phyloP scores from a whole-genome alignment of 2,888 invertebrate species.

The Polylopha cassiicola region DNA sequence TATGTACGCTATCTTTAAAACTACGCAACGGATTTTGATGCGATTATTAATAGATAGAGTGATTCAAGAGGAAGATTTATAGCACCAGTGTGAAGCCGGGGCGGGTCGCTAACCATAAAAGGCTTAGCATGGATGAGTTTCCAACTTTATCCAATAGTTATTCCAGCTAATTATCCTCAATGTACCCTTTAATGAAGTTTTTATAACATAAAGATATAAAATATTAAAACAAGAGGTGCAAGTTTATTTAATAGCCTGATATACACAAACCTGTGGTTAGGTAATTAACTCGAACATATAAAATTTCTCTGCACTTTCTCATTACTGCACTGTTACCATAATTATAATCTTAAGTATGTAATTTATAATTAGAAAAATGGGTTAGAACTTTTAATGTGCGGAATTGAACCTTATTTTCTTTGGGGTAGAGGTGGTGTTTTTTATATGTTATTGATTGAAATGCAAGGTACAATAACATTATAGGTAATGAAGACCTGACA shows the following conservation, averaged over 20 bases:
- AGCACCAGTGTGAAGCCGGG: too few species aligned
- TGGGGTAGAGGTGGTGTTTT: neutral
- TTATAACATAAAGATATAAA: slow-evolving; percentile 10
- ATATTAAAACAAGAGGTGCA: slow-evolving; percentile 18
- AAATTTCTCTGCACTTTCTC: slow-evolving; percentile 17
- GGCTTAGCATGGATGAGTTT: too few species aligned
- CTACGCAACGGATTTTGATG: too few species aligned
- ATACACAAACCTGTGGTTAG: slow-evolving; percentile 10
- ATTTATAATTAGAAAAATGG: too few species aligned
- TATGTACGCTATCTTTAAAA: too few species aligned
- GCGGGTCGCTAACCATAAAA: too few species aligned
- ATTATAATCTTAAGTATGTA: too few species aligned
- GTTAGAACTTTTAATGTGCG: too few species aligned
- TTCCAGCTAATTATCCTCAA: too few species aligned
- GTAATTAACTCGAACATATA: slow-evolving; percentile 11
- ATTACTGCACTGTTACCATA: slow-evolving; percentile 13
- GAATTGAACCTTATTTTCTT: slow-evolving; percentile 1
- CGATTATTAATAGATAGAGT: too few species aligned
- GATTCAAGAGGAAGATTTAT: too few species aligned
- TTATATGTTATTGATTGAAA: slow-evolving; percentile 17
- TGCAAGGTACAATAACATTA: slow-evolving; percentile 15
- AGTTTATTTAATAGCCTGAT: slow-evolving; percentile 19
- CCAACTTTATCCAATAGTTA: too few species aligned
- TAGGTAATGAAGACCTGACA: slow-evolving; percentile 17
- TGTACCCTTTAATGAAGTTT: slow-evolving; percentile 15